phyloP scores from a whole-genome alignment of 1,140 invertebrate genomes.

The Vanessa tameamea region DNA sequence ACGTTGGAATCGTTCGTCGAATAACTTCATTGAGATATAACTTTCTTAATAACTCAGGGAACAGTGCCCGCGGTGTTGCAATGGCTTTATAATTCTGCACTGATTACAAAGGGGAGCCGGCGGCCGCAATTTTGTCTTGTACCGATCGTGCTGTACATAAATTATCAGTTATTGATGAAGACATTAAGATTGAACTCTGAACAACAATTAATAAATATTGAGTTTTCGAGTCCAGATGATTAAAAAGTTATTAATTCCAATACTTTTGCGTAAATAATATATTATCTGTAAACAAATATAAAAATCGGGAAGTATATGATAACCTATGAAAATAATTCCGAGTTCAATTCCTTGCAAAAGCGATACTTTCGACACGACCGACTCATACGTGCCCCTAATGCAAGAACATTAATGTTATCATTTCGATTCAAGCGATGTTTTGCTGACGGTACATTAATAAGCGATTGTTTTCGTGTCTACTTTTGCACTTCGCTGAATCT shows the following conservation, averaged over 20 bases:
- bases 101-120: conserved; percentile 80
- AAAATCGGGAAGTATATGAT: not conserved
- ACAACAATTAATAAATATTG: conserved; percentile 56
- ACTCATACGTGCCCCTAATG: conserved; percentile 23
- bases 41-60: conserved; percentile 62
- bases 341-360: not conserved
- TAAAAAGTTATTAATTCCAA: not conserved
- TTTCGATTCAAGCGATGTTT: conserved; percentile 40
- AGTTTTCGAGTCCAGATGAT: conserved; percentile 15
- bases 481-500: conserved; percentile 75
- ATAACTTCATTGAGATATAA: conserved; percentile 66
- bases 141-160: conserved; percentile 77
- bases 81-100: conserved; percentile 78
- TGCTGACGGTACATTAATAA: conserved; percentile 65
- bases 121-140: conserved; percentile 79
- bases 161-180: conserved; percentile 81
- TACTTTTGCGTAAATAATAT: not conserved
- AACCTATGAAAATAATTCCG: not conserved
- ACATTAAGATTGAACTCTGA: conserved; percentile 67
- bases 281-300: not conserved
- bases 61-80: conserved; percentile 70
- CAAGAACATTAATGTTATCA: conserved; percentile 29
- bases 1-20: conserved; percentile 37
- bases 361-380: not conserved
- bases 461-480: conserved; percentile 71